phyloP scores from a whole-genome alignment of 2,797 vertebrate genomes.

The Sitta carolinensis region DNA sequence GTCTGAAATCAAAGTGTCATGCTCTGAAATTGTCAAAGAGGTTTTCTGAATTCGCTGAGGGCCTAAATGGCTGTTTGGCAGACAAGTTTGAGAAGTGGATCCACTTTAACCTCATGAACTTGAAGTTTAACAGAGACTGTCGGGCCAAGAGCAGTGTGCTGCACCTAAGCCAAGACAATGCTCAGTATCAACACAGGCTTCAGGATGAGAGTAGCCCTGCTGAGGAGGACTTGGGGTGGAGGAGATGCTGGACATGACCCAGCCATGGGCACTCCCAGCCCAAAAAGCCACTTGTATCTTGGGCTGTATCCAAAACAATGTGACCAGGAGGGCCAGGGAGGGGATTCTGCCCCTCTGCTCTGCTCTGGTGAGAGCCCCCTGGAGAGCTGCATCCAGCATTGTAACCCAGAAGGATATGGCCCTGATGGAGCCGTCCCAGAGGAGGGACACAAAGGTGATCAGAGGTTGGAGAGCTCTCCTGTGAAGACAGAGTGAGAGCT shows the following conservation, averaged over 20 bases:
- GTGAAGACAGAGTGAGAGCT: not conserved
- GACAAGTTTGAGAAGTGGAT: not conserved
- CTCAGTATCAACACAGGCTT: not conserved
- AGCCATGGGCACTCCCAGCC: not conserved
- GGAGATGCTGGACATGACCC: too few relatives aligned
- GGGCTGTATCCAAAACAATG: rapidly evolving
- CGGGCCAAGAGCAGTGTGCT: not conserved
- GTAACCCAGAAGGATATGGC: too few relatives aligned
- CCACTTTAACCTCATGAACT: not conserved
- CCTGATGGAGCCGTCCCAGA: not conserved
- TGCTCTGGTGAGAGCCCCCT: not conserved
- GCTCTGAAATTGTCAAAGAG: not conserved
- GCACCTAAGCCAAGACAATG: too few relatives aligned
- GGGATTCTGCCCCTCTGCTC: not conserved
- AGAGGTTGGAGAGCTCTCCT: not conserved
- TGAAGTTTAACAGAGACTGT: not conserved
- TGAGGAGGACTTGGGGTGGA: not conserved
- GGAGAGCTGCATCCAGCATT: not conserved
- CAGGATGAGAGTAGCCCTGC: not conserved
- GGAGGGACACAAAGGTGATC: not conserved
- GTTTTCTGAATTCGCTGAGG: not conserved
- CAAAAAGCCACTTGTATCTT: not conserved
- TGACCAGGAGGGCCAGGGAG: not conserved
- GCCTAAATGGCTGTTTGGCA: not conserved
- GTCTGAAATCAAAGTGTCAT: not conserved